A percentile compares a stretch with the other conserved stretches of the same genome.
These are phyloP conservation scores for Eleginops maclovinus DNA, from an alignment of 2,113 vertebrate species.

Conservation along the genomic window DNA sequence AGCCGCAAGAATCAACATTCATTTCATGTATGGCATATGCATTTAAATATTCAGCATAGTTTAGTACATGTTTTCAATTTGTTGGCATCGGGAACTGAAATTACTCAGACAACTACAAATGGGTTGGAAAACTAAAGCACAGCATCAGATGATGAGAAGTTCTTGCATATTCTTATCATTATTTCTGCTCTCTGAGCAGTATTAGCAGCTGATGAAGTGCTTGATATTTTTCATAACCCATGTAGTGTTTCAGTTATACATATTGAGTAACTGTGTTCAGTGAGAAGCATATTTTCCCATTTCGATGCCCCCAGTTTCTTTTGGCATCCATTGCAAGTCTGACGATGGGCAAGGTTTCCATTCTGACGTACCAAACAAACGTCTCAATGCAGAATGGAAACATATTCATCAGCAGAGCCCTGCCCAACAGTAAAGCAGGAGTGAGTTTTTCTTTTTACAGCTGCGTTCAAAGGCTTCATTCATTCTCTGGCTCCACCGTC, in stretches of 20 bases:
- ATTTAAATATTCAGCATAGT: neutral
- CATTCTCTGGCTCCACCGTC: slow-evolving; percentile 10
- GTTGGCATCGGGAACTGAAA: neutral
- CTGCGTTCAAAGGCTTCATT: slow-evolving; percentile 45
- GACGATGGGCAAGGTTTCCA: slow-evolving; percentile 5
- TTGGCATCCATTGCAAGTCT: neutral
- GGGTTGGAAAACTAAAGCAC: slow-evolving; percentile 12
- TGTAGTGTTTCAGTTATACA: slow-evolving; percentile 1
- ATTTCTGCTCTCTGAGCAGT: neutral
- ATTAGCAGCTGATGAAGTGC: slow-evolving; percentile 23
- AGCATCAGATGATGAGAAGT: slow-evolving; percentile 28
- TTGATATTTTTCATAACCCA: slow-evolving; percentile 26
- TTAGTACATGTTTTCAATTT: neutral
- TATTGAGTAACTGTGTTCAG: neutral
- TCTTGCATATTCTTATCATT: slow-evolving; percentile 15
- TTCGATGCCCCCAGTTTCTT: neutral
- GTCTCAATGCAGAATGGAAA: slow-evolving; percentile 25
- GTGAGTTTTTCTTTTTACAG: slow-evolving; percentile 15
- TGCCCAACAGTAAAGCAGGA: neutral
- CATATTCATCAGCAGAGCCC: neutral
- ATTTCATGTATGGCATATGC: neutral
- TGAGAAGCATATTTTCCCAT: neutral
- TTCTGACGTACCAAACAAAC: slow-evolving; percentile 9
- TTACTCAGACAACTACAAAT: slow-evolving; percentile 8
- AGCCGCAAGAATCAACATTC: slow-evolving; percentile 43